Conservation (phyloP, 2,113 vertebrate genomes). For the Apistogramma diplotaenia region DNA sequence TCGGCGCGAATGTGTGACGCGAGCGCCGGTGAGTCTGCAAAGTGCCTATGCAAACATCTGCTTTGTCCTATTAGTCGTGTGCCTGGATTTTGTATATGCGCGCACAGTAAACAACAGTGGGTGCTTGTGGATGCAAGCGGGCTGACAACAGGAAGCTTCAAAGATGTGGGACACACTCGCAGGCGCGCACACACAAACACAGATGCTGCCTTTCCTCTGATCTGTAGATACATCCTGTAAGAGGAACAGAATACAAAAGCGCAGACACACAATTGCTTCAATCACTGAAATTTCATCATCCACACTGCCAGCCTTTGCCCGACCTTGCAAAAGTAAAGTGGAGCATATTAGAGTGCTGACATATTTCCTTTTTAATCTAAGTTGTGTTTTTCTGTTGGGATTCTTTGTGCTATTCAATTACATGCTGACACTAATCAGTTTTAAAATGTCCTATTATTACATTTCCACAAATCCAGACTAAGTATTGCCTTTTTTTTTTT, state of each 20-base stretch:
- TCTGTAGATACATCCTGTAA: slow-evolving; percentile 30
- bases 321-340: neutral
- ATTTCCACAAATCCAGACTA: neutral
- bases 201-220: slow-evolving; percentile 32
- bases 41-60: neutral
- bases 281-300: slow-evolving; percentile 9
- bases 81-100: slow-evolving; percentile 5
- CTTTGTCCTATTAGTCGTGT: neutral
- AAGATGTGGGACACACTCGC: neutral
- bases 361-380: neutral
- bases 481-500: rapidly evolving
- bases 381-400: neutral
- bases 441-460: neutral
- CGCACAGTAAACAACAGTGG: neutral
- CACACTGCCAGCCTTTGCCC: neutral
- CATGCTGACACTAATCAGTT: neutral
- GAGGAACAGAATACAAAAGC: slow-evolving; percentile 39
- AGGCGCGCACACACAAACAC: slow-evolving; percentile 1
- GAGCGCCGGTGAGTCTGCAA: neutral
- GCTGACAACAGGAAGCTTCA: slow-evolving; percentile 35
- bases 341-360: neutral
- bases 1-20: neutral
- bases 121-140: neutral
- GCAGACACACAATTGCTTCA: slow-evolving; percentile 22
- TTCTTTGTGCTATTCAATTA: neutral